A percentile compares a stretch with the other conserved stretches of the same genome.
Conservation (phyloP, 2,888 invertebrate species). For the Pogonocherus hispidulus region DNA sequence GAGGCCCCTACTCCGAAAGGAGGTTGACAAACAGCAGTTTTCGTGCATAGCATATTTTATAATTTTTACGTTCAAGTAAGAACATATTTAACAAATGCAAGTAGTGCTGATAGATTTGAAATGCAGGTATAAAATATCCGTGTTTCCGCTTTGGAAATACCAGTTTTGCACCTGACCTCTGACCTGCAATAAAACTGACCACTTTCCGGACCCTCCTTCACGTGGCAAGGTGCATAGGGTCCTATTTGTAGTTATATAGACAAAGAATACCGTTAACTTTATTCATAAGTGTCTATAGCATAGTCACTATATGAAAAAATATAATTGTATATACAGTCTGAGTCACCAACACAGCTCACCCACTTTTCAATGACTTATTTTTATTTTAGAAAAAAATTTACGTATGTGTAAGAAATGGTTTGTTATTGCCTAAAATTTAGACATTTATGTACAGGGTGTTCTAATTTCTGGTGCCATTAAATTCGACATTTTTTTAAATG, state of each 20-base stretch:
- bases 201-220: constrained; percentile 25
- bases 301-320: no score
- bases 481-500: no score
- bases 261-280: not conserved
- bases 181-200: constrained; percentile 38
- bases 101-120: constrained; percentile 27
- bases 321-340: no score
- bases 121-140: constrained; percentile 32
- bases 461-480: no score
- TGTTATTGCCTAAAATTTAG: no score
- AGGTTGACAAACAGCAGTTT: constrained; percentile 26
- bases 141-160: constrained; percentile 22
- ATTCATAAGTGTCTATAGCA: not conserved
- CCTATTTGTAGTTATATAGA: not conserved
- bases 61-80: constrained; percentile 17
- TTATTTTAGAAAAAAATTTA: no score
- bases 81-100: constrained; percentile 8
- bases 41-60: constrained; percentile 5
- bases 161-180: constrained; percentile 31
- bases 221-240: not conserved
- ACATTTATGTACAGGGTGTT: no score
- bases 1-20: constrained; percentile 20
- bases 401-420: no score
- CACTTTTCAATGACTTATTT: no score
- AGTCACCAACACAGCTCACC: no score